Evolutionary conservation across 2,888 invertebrate genomes (phyloP), one percentile per base, ranked within the genome.

Genomic region (Parapristionchus giblindavisi): DNA sequence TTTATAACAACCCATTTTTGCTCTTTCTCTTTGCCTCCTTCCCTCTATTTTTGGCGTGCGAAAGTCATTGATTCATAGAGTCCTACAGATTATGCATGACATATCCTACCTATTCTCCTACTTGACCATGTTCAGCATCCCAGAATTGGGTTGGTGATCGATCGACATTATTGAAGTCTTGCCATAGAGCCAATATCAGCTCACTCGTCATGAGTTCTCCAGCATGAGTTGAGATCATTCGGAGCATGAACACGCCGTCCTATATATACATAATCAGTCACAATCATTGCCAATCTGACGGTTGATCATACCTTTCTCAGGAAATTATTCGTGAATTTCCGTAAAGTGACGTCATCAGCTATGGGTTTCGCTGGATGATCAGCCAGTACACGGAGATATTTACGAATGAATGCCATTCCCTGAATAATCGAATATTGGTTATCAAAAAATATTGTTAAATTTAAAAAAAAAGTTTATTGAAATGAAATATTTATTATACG

Each of bases 141-240:
- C 87, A 88, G 77, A 84, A 87, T 65, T 85, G 85, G 1, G 86
- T 80, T n/a, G 86, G 85, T 43, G 85, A 81, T 8, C 87, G 82
- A 54, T 88, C 88, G 75, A 88, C 83, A 75, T 87, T 85, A 81
- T 88, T 88, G 80, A 88, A 88, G 79, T 88, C 88, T 77, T 88
- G 86, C 88, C 88, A 88, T 34, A 88, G 79, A 8, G 87, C 85
- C 43, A 88, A 80, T 21, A 88, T 87, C 75, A 88, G 77, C 77
- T 88, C 88, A 76, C 85, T 84, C 75, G 80, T 85, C 86, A 88
- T 87, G 52, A 88, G 78, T 71, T 88, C 88, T 43, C 88, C 88
- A 38, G 88, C 88, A 76, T 88, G 88, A 1, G 88, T 88, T 3
- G 87, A 86, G 70, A 88, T 87, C 85, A 88, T 88, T 29, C 88